Evolutionary conservation across 1,140 invertebrate genomes (phyloP), one percentile per base, ranked within the genome.

Genomic region (Aphis gossypii): DNA sequence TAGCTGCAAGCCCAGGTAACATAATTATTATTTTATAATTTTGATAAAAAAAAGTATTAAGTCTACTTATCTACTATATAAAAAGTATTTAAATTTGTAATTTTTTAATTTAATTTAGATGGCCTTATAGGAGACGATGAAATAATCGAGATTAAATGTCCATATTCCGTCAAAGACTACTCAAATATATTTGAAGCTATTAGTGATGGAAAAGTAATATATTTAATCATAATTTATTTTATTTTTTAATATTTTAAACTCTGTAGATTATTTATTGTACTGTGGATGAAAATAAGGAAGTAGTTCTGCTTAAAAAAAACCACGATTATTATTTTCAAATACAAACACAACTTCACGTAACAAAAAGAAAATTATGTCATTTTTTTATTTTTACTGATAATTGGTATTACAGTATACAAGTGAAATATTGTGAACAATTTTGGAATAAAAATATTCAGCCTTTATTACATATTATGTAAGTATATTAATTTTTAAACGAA

Each of bases 251-350:
- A 84, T 2, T 84, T 84, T 48, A n/a, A 48, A 48, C 6, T 23
- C 38, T 84, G 30, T 83, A 35, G 76, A 84, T 84, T 21, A 84
- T 23, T 41, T 84, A 84, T 84, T 44, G 35, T 84, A 84, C 35
- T 41, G 8, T 41, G 35, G 14, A 41, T 41, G 38, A 41, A 41
- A 84, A 84, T 41, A 84, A 48, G 46, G 46, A 44, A 23, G 41
- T 41, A 84, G 20, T 84, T 84, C 11, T 44, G 23, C 38, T 84
- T 18, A 84, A 84, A 84, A 38, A 84, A 84, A 44, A 84, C 23
- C 83, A 84, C 41, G 18, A 84, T 38, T 84, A 84, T 84, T 84
- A 84, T 84, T 84, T 41, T 41, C 83, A 84, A 84, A 84, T 84
- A 5, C 83, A 84, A 44, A 44, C 35, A 84, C 83, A 84, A 41